Evolutionary conservation across 2,113 vertebrate genomes (phyloP), one percentile per base, ranked within the genome.

Genomic region (Ictidomys tridecemlineatus): DNA sequence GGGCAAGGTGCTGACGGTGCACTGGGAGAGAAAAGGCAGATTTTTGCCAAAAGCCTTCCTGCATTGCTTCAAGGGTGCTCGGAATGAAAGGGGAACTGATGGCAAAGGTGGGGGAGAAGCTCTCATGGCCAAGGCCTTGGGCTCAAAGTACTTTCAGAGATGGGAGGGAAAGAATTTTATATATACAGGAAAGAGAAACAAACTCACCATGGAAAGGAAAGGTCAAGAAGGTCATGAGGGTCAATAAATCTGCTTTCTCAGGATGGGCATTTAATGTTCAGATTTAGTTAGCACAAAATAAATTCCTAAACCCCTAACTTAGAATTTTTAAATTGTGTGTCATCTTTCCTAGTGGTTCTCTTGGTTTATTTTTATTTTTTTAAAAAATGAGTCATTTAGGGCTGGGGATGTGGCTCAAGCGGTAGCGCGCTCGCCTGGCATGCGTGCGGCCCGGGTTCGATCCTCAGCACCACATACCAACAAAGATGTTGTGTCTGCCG

Each of bases 291-390:
- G 45, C 79, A 93, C 77, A 93, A 69, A 78, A 53, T 42, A 82
- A 92, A 93, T 22, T 69, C 63, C 63, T 65, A 93, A 76, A 91
- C 51, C 65, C 37, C 22, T 10, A 45, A 91, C 11, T 48, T 45
- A 72, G 0, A 5, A 69, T 88, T 87, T 85, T 20, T 34, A 95
- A 94, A 45, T 53, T 24, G 26, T 51, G 2, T 45, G 30, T 42
- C 28, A 63, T 92, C 69, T 91, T 97, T 90, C 48, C 18, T 93
- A 97, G 45, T 72, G 6, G 58, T 86, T 97, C 37, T 74, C 61
- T 95, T 93, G 73, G 65, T 39, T 88, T 80, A 58, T 45, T 84
- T 91, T 78, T 65, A 93, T n/a, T 80, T 69, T 70, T 73, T 63
- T 7, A 70, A 83, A 37, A 70, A 83, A 37, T 65, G 67, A 48